phyloP scores from a whole-genome alignment of 2,888 invertebrate genomes.

The Parnassius glacialis region DNA sequence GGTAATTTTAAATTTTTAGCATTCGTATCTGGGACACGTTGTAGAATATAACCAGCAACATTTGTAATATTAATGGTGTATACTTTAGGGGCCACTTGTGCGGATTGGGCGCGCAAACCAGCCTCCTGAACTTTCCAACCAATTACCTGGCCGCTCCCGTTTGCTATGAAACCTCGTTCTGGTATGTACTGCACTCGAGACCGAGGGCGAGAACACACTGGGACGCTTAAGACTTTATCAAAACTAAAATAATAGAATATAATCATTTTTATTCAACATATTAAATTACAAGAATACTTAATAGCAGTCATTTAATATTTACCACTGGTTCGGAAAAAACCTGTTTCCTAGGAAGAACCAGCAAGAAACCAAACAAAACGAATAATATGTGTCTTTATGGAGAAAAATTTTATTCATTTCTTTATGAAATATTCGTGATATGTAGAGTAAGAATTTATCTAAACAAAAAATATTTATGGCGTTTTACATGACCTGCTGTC shows the following conservation, averaged over 20 bases:
- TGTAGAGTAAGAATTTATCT: no score
- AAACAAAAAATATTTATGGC: no score
- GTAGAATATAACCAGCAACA: constrained; percentile 4
- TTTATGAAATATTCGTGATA: no score
- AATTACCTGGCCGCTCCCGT: constrained; percentile 40
- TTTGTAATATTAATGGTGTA: constrained; percentile 19
- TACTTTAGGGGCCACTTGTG: constrained; percentile 19
- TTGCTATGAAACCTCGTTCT: constrained; percentile 1
- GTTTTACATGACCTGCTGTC: no score
- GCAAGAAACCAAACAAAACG: not conserved
- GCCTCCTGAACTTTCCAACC: constrained; percentile 44
- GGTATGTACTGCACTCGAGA: constrained; percentile 12
- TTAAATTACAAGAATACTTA: no score
- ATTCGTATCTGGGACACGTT: constrained; percentile 12
- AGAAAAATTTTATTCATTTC: not conserved
- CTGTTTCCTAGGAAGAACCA: no score
- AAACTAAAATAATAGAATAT: not conserved
- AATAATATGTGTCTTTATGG: not conserved
- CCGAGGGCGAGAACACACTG: constrained; percentile 2
- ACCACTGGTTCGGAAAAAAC: no score
- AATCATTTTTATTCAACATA: no score
- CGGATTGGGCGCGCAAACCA: constrained; percentile 6
- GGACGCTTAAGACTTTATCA: not conserved
- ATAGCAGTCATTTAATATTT: no score
- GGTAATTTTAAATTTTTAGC: not conserved